phyloP scores from a whole-genome alignment of 2,888 invertebrate species.

The Lepidochitona cinerea region DNA sequence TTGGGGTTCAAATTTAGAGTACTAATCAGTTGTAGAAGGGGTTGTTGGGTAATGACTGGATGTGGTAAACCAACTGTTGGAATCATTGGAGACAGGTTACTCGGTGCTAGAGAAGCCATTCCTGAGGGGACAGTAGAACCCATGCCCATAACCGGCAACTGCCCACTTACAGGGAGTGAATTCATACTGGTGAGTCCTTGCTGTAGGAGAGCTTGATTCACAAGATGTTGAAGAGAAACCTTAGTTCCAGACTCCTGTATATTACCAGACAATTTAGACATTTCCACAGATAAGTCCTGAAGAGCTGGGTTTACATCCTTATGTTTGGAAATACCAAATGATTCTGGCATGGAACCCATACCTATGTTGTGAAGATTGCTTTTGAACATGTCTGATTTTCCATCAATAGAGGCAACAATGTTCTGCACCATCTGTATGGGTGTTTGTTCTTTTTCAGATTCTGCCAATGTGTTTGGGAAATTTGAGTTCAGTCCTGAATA shows the following conservation, averaged over 20 bases:
- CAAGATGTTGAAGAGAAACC: neutral
- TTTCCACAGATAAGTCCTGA: neutral
- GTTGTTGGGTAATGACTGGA: constrained; percentile 23
- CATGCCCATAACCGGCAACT: constrained; percentile 23
- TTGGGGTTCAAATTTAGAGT: constrained; percentile 30
- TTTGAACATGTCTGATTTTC: constrained; percentile 4
- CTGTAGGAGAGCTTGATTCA: neutral
- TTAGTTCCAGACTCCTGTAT: neutral
- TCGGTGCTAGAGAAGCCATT: constrained; percentile 52
- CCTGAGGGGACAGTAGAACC: constrained; percentile 54
- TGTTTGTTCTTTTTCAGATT: constrained; percentile 19
- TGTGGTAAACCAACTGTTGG: constrained; percentile 52
- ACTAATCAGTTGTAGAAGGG: constrained; percentile 27
- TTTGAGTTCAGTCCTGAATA: neutral
- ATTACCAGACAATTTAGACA: neutral
- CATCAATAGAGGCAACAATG: constrained; percentile 39
- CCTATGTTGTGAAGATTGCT: neutral
- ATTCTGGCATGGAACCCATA: neutral
- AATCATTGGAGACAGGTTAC: constrained; percentile 64
- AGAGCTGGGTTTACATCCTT: neutral
- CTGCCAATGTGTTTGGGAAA: neutral
- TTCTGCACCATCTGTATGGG: constrained; percentile 44
- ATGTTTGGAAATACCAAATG: neutral
- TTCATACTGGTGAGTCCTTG: neutral
- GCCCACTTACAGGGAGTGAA: neutral